Evolutionary conservation across 2,888 invertebrate species (phyloP).

Genomic region (Leptinotarsa peninsularis): DNA sequence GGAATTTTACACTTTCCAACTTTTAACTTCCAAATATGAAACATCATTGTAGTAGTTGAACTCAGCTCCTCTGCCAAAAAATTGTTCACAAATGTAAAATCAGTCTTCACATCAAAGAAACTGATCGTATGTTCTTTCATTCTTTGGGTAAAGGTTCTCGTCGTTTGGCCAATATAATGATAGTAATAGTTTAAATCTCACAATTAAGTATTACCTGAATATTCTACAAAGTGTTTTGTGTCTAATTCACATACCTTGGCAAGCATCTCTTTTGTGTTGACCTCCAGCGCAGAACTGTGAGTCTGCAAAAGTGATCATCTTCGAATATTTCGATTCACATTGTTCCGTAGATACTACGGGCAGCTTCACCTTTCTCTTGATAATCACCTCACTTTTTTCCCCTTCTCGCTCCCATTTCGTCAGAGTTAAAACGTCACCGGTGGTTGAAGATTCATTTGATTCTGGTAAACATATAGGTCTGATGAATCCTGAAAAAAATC

Average conservation of each 20-base stretch:
- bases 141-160: no score
- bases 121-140: no score
- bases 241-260: conserved; percentile 64
- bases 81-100: no score
- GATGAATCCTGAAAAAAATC: conserved; percentile 50
- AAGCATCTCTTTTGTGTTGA: conserved; percentile 72
- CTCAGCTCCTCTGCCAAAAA: no score
- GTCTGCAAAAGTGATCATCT: conserved; percentile 29
- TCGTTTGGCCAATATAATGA: no score
- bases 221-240: no score
- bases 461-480: conserved; percentile 59
- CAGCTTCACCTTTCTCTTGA: conserved; percentile 72
- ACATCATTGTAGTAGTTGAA: no score
- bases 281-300: conserved; percentile 57
- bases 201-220: no score
- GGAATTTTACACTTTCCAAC: no score
- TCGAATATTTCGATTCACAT: conserved; percentile 60
- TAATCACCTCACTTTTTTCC: conserved; percentile 60
- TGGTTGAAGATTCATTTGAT: conserved; percentile 48
- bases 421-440: conserved; percentile 56
- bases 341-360: conserved; percentile 69
- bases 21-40: no score
- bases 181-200: no score
- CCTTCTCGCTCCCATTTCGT: conserved; percentile 64
- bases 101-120: no score